Conservation (phyloP, 2,888 invertebrate genomes). For the Drosophila monieri region DNA sequence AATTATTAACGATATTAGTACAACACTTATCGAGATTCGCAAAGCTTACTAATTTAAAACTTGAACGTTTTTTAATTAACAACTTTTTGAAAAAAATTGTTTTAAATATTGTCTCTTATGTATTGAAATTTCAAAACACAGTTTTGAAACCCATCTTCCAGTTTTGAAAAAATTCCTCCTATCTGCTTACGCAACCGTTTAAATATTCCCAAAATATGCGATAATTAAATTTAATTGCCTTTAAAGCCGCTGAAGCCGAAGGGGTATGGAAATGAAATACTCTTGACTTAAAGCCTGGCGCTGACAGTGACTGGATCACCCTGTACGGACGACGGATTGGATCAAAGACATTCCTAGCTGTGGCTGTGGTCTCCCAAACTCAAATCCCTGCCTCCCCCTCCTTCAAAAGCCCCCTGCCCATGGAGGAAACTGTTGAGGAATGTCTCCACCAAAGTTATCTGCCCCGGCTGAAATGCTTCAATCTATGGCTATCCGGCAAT, state of each 20-base stretch:
- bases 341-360: slow-evolving; percentile 79
- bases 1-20: no score
- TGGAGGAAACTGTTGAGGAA: slow-evolving; percentile 56
- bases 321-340: slow-evolving; percentile 60
- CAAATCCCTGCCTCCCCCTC: slow-evolving; percentile 1
- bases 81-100: no score
- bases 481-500: slow-evolving; percentile 38
- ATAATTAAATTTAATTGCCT: slow-evolving; percentile 63
- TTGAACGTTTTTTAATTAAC: no score
- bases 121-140: not conserved
- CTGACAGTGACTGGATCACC: slow-evolving; percentile 53
- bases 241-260: slow-evolving; percentile 7
- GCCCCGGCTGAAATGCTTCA: slow-evolving; percentile 50
- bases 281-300: slow-evolving; percentile 14
- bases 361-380: slow-evolving; percentile 47
- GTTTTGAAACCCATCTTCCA: not conserved
- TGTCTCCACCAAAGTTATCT: slow-evolving; percentile 57
- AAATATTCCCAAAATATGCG: slow-evolving; percentile 40
- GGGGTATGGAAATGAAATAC: slow-evolving; percentile 57
- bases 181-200: slow-evolving; percentile 31
- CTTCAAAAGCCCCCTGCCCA: slow-evolving; percentile 28
- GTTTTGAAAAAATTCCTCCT: not conserved
- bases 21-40: no score
- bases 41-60: no score
- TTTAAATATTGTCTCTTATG: not conserved